Percentiles rank a stretch among this genome's conserved stretches.
These are phyloP conservation scores for Littorina saxatilis DNA, from an alignment of 1,140 invertebrate species.

Conservation along the genomic window DNA sequence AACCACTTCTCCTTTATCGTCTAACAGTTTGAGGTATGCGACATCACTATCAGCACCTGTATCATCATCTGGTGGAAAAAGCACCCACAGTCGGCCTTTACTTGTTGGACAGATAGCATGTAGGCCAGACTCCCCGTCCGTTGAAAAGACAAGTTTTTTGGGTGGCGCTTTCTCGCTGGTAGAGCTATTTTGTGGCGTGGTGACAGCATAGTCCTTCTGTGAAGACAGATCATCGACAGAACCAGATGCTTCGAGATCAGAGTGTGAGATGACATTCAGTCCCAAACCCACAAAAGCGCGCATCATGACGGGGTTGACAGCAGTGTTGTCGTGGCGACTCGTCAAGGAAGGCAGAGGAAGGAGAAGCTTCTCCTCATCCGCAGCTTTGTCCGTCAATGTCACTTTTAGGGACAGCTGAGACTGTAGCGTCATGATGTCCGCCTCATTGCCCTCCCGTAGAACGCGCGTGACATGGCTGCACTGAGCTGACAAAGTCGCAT, in stretches of 20 bases:
- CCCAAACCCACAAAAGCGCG: neutral
- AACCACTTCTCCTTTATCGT: no score
- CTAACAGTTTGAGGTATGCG: no score
- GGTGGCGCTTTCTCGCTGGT: neutral
- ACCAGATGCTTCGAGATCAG: no score
- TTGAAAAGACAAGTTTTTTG: conserved; percentile 3
- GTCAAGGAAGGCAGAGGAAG: no score
- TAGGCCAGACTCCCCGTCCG: neutral
- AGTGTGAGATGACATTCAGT: no score
- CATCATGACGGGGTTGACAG: neutral
- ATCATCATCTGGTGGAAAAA: neutral
- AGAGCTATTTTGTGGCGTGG: neutral
- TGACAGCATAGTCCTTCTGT: neutral
- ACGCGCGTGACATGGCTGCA: neutral
- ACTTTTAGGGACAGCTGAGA: neutral
- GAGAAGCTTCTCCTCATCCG: no score
- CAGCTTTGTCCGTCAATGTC: neutral
- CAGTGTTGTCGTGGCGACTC: neutral
- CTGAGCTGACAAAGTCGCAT: neutral
- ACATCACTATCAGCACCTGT: neutral
- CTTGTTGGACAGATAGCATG: neutral
- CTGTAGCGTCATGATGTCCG: neutral
- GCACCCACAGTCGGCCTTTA: neutral
- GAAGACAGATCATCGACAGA: neutral
- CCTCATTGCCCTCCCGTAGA: neutral